A percentile compares a stretch with the other conserved stretches of the same genome.
phyloP scores from a whole-genome alignment of 2,888 invertebrate species.

The Tetragnatha montana region DNA sequence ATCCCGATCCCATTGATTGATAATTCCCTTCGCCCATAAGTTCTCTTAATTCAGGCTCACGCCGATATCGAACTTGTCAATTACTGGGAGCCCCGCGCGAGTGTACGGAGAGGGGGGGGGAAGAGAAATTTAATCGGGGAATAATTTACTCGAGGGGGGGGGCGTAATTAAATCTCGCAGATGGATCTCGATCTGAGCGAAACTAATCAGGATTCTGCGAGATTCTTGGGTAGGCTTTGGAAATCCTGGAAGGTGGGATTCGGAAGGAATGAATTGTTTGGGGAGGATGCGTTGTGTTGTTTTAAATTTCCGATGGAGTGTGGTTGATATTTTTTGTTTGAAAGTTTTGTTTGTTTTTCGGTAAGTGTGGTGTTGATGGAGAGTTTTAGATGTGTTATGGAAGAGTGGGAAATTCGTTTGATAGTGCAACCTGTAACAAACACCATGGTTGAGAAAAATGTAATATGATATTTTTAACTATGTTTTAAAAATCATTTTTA shows the following conservation, averaged over 20 bases:
- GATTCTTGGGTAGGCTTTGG: neutral
- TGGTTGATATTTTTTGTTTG: no score
- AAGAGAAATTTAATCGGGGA: conserved; percentile 41
- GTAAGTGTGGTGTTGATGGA: no score
- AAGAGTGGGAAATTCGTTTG: no score
- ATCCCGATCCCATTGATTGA: conserved; percentile 14
- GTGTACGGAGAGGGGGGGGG: neutral
- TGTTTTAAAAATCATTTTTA: no score
- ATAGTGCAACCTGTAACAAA: no score
- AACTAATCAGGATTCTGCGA: conserved; percentile 28
- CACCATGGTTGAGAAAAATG: no score
- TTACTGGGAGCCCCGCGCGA: neutral
- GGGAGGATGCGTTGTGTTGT: neutral
- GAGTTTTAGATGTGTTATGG: no score
- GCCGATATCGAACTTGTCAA: conserved; percentile 10
- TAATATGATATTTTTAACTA: no score
- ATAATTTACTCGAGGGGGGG: conserved; percentile 12
- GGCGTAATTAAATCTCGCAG: conserved; percentile 31
- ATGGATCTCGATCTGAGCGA: conserved; percentile 2
- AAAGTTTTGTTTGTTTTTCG: no score
- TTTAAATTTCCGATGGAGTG: neutral
- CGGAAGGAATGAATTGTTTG: neutral
- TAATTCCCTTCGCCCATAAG: conserved; percentile 20
- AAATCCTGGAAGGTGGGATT: neutral
- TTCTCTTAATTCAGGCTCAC: conserved; percentile 2